Percentiles rank a stretch among this genome's conserved stretches.
Conservation (phyloP, 2,797 vertebrate genomes). For the Craterocephalus amniculus region DNA sequence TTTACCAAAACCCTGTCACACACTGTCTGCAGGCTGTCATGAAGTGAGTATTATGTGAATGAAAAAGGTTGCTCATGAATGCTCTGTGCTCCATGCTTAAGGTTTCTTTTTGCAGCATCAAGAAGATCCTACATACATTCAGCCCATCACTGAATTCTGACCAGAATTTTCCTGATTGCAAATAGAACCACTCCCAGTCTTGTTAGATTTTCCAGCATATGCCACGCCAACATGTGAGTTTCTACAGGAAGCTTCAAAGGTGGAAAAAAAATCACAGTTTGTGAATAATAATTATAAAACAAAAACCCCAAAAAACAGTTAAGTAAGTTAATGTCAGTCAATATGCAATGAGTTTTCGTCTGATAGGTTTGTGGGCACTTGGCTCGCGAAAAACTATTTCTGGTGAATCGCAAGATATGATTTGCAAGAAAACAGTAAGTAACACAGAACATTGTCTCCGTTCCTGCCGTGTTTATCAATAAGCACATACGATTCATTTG, state of each 20-base stretch:
- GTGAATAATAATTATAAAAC: constrained; percentile 20
- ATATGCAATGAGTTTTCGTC: constrained; percentile 13
- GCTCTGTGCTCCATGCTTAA: neutral
- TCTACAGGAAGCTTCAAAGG: neutral
- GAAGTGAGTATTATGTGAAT: constrained; percentile 25
- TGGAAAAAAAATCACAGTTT: constrained; percentile 5
- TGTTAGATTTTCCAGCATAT: constrained; percentile 18
- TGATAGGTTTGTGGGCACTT: constrained; percentile 26
- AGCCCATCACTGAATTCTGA: constrained; percentile 16
- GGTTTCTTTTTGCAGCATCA: constrained; percentile 13
- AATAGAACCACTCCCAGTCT: constrained; percentile 5
- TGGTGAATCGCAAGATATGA: constrained; percentile 29
- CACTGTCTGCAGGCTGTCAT: constrained; percentile 32
- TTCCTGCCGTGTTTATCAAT: constrained; percentile 16
- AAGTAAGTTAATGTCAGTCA: neutral
- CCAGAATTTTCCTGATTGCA: constrained; percentile 5
- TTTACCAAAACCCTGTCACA: constrained; percentile 14
- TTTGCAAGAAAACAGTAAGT: constrained; percentile 19
- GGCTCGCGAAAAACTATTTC: constrained; percentile 14
- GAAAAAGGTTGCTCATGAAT: constrained; percentile 18
- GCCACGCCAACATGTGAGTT: constrained; percentile 7
- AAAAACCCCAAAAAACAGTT: neutral
- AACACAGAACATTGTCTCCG: neutral
- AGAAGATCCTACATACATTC: constrained; percentile 2
- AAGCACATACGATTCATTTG: constrained; percentile 11